Evolutionary conservation across 2,888 invertebrate species (phyloP).

Genomic region (Netelia inedita): DNA sequence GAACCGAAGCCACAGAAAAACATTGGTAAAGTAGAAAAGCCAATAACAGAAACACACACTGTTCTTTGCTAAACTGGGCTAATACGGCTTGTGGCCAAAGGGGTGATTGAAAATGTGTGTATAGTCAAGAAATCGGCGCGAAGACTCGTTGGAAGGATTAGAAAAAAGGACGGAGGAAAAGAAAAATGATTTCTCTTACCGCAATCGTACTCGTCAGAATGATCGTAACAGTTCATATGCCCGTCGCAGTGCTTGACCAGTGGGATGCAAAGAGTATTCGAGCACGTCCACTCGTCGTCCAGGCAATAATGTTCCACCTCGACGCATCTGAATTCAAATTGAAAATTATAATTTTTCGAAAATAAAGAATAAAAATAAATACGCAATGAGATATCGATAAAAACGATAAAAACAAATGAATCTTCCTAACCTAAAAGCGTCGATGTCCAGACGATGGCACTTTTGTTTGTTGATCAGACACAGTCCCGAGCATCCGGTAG

Average conservation of each 20-base stretch:
- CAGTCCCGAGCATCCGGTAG: slow-evolving; percentile 87
- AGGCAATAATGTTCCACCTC: slow-evolving; percentile 88
- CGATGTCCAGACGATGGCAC: slow-evolving; percentile 84
- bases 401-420: not conserved
- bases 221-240: slow-evolving; percentile 90
- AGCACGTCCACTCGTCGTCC: slow-evolving; percentile 90
- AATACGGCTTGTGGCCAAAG: slow-evolving; percentile 70
- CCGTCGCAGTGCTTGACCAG: slow-evolving; percentile 90
- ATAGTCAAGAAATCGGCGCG: slow-evolving; percentile 7
- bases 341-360: slow-evolving; percentile 28
- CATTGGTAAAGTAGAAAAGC: slow-evolving; percentile 72
- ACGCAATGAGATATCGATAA: not conserved
- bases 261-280: slow-evolving; percentile 90
- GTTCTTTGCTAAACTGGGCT: slow-evolving; percentile 63
- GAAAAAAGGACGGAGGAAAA: not conserved
- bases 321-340: slow-evolving; percentile 85
- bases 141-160: slow-evolving; percentile 7
- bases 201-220: slow-evolving; percentile 91
- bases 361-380: slow-evolving; percentile 23
- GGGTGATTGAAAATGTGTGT: slow-evolving; percentile 15
- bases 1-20: slow-evolving; percentile 77
- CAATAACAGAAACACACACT: slow-evolving; percentile 70
- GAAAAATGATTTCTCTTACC: slow-evolving; percentile 85
- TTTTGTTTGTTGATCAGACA: slow-evolving; percentile 83
- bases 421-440: slow-evolving; percentile 82